phyloP scores from a whole-genome alignment of 1,140 invertebrate species.

The Macrobrachium rosenbergii region DNA sequence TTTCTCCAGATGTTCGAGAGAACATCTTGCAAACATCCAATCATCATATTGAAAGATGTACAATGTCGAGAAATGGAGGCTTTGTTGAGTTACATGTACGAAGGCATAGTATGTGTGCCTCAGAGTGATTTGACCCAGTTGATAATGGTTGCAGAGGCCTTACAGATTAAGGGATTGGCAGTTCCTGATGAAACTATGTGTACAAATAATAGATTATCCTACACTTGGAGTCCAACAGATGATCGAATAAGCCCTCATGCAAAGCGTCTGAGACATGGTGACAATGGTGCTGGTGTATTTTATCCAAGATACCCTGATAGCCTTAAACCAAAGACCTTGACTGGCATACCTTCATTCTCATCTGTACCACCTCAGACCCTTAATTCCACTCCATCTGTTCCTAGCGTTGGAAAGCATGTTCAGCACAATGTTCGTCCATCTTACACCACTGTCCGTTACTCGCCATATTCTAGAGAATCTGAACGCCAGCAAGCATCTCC shows the following conservation, averaged over 20 bases:
- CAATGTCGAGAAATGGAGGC: constrained; percentile 87
- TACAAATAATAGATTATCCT: constrained; percentile 13
- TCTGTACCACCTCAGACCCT: too few relatives aligned
- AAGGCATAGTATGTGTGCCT: constrained; percentile 89
- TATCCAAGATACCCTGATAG: too few relatives aligned
- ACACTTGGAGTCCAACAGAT: constrained; percentile 17
- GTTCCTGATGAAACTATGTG: constrained; percentile 67
- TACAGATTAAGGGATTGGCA: constrained; percentile 81
- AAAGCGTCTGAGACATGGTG: constrained; percentile 40
- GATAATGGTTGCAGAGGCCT: constrained; percentile 83
- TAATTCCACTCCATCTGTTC: too few relatives aligned
- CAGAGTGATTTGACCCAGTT: constrained; percentile 85
- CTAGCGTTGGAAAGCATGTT: too few relatives aligned
- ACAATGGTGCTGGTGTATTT: not conserved
- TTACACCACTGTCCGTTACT: too few relatives aligned
- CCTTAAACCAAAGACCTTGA: too few relatives aligned
- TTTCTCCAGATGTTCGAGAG: constrained; percentile 75
- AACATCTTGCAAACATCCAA: constrained; percentile 85
- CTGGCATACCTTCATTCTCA: too few relatives aligned
- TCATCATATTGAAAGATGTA: constrained; percentile 91
- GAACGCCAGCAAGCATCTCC: too few relatives aligned
- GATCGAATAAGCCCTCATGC: constrained; percentile 46
- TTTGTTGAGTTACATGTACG: constrained; percentile 92
- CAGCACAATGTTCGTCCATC: too few relatives aligned
- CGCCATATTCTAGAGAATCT: too few relatives aligned